phyloP scores from a whole-genome alignment of 2,888 invertebrate species.

The Oxytorus armatus region DNA sequence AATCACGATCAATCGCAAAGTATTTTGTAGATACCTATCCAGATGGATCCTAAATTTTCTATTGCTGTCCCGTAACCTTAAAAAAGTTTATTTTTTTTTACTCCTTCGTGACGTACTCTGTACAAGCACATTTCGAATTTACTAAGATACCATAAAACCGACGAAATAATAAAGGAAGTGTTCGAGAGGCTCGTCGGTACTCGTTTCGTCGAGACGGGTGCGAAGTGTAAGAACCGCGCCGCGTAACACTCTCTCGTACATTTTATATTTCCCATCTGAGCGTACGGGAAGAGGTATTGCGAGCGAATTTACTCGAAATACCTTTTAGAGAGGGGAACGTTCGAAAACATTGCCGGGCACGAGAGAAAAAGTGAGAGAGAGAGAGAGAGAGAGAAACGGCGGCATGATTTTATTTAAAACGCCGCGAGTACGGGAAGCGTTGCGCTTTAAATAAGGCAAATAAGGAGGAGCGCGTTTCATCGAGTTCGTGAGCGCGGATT shows the following conservation, averaged over 20 bases:
- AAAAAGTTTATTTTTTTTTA: neutral
- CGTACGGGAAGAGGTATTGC: conserved; percentile 49
- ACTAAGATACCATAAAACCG: conserved; percentile 33
- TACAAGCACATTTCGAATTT: conserved; percentile 48
- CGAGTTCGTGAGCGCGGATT: conserved; percentile 55
- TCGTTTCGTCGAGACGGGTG: conserved; percentile 27
- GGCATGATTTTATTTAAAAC: conserved; percentile 75
- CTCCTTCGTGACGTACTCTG: neutral
- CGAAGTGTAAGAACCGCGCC: conserved; percentile 43
- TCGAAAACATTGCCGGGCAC: conserved; percentile 36
- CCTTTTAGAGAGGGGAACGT: conserved; percentile 72
- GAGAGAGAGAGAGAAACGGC: conserved; percentile 49
- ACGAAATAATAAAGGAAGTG: conserved; percentile 54
- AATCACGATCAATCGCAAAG: too few species aligned
- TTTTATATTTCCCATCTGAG: conserved; percentile 43
- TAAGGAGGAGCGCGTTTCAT: conserved; percentile 70
- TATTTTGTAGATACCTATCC: too few species aligned
- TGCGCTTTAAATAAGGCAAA: conserved; percentile 75
- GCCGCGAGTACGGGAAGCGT: conserved; percentile 66
- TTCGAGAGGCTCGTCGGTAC: neutral
- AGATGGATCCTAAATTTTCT: too few species aligned
- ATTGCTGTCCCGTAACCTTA: too few species aligned
- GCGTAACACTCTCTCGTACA: conserved; percentile 38
- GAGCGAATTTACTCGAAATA: conserved; percentile 72
- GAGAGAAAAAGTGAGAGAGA: conserved; percentile 9